Percentiles rank a stretch among this genome's conserved stretches.
phyloP scores from a whole-genome alignment of 2,113 vertebrate species.

The Mustelus asterias region DNA sequence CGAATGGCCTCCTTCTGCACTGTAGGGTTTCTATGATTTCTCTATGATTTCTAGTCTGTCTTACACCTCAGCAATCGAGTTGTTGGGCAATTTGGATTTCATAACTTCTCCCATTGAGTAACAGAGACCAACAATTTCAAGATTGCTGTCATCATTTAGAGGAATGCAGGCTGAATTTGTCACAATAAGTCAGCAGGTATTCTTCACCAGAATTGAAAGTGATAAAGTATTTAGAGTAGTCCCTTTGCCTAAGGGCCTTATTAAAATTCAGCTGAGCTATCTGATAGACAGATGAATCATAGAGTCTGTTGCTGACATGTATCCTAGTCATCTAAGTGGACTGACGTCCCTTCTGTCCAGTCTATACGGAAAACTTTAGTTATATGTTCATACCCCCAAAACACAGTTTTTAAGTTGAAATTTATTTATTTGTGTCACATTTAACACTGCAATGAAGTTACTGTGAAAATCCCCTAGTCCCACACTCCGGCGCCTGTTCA shows the following conservation, averaged over 20 bases:
- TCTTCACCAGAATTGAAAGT: slow-evolving; percentile 24
- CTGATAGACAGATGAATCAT: background rate
- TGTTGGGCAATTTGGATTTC: slow-evolving; percentile 25
- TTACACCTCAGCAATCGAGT: background rate
- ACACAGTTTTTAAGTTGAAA: too few relatives aligned
- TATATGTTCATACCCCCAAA: background rate
- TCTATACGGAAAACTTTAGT: background rate
- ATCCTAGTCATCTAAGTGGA: background rate
- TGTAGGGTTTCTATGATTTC: too few relatives aligned
- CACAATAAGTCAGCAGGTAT: background rate
- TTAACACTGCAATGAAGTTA: too few relatives aligned
- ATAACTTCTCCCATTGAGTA: slow-evolving; percentile 10
- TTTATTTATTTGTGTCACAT: too few relatives aligned
- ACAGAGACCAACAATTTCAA: slow-evolving; percentile 15
- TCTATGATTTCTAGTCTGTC: too few relatives aligned
- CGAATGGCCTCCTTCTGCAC: too few relatives aligned
- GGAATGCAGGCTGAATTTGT: background rate
- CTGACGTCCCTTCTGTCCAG: background rate
- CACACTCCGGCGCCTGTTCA: too few relatives aligned
- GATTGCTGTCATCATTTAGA: slow-evolving; percentile 1
- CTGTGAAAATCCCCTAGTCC: too few relatives aligned
- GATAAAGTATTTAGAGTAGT: background rate
- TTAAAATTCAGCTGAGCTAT: background rate
- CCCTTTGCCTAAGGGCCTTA: background rate
- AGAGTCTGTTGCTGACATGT: background rate